A percentile compares a stretch with the other conserved stretches of the same genome.
These are phyloP conservation scores for Eulacestoma nigropectus DNA, from an alignment of 2,113 vertebrate species.

Conservation along the genomic window DNA sequence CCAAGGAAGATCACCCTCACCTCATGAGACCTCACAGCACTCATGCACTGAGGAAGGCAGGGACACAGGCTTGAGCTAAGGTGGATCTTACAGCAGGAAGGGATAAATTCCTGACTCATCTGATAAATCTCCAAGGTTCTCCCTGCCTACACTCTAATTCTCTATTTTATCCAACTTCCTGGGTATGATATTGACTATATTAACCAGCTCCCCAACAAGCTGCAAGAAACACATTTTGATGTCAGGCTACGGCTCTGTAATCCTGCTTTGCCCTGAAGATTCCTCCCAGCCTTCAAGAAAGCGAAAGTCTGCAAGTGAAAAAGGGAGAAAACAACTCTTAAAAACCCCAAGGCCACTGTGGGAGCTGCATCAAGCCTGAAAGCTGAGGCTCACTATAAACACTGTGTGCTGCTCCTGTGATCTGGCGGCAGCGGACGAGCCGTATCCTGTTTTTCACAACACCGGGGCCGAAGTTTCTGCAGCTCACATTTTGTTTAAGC, in stretches of 20 bases:
- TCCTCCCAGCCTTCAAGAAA: neutral
- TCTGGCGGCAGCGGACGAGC: neutral
- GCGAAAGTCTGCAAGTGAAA: neutral
- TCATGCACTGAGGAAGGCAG: neutral
- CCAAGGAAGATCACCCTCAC: neutral
- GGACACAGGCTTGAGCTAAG: neutral
- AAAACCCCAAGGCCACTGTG: neutral
- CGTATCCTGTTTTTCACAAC: conserved; percentile 5
- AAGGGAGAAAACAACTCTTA: neutral
- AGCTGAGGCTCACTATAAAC: neutral
- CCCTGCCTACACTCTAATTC: neutral
- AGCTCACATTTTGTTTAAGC: neutral
- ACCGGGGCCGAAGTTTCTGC: neutral
- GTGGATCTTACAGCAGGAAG: neutral
- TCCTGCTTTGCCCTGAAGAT: neutral
- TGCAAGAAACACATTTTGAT: neutral
- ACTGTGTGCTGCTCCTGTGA: neutral
- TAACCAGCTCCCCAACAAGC: neutral
- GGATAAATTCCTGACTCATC: neutral
- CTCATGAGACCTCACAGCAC: neutral
- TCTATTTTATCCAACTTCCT: neutral
- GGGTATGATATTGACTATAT: neutral
- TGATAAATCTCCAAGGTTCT: neutral
- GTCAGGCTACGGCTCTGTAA: neutral
- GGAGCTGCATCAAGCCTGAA: neutral